A percentile compares a stretch with the other conserved stretches of the same genome.
Conservation (phyloP, 2,797 vertebrate genomes). For the Onychomys arenicola region DNA sequence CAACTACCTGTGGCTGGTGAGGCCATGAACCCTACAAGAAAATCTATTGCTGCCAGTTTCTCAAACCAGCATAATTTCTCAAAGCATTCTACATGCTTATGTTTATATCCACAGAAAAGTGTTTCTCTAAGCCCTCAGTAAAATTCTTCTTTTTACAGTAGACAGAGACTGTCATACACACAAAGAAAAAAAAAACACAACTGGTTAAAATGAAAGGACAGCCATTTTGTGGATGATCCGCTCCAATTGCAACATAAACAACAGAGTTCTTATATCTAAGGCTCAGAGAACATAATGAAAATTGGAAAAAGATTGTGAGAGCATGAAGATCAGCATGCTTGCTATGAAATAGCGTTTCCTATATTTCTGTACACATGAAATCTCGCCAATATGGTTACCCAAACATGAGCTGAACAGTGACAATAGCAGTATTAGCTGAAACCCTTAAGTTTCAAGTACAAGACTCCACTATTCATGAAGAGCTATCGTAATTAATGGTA, state of each 20-base stretch:
- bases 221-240: accelerated
- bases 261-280: too few species aligned
- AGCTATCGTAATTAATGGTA: not conserved
- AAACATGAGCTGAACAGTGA: not conserved
- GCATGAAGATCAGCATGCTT: not conserved
- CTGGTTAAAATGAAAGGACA: not conserved
- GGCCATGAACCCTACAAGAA: not conserved
- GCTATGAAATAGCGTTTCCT: not conserved
- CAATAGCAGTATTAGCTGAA: not conserved
- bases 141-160: not conserved
- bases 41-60: too few species aligned
- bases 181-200: not conserved
- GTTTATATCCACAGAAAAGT: not conserved
- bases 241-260: too few species aligned
- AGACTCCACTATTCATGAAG: not conserved
- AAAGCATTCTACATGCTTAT: not conserved
- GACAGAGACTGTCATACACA: not conserved
- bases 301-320: not conserved
- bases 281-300: not conserved
- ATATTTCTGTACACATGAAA: not conserved
- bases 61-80: not conserved
- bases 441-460: not conserved
- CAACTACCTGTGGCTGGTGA: not conserved
- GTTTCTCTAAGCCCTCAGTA: not conserved
- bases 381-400: not conserved